A percentile compares a stretch with the other conserved stretches of the same genome.
Conservation (phyloP, 2,888 invertebrate genomes). For the Limenitis camilla region DNA sequence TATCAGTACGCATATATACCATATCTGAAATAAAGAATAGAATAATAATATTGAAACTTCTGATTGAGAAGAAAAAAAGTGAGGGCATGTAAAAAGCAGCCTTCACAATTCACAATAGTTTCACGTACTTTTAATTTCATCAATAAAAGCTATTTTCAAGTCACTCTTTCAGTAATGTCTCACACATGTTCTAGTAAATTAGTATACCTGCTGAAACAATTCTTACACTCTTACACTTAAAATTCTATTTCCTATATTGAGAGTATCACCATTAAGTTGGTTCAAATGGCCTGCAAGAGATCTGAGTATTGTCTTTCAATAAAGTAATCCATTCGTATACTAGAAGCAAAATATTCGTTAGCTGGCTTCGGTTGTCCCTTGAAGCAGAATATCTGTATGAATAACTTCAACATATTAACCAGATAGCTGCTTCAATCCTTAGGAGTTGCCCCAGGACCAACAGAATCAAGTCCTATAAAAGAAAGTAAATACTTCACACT, state of each 20-base stretch:
- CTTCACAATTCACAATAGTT: no score
- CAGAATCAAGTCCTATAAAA: constrained; percentile 52
- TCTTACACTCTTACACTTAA: constrained; percentile 41
- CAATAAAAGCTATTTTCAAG: no score
- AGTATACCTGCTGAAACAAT: neutral
- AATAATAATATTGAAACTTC: no score
- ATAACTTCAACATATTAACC: constrained; percentile 55
- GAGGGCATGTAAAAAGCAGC: no score
- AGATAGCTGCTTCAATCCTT: constrained; percentile 39
- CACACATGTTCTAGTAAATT: no score
- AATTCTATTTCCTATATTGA: constrained; percentile 45
- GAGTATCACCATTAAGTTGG: constrained; percentile 34
- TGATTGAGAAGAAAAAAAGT: no score
- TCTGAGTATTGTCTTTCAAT: constrained; percentile 40
- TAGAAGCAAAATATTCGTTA: constrained; percentile 25
- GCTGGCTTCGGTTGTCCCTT: constrained; percentile 49
- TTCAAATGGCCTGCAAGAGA: constrained; percentile 36
- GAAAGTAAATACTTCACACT: neutral
- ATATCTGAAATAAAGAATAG: no score
- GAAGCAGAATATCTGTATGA: constrained; percentile 51
- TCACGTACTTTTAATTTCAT: no score
- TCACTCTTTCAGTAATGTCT: no score
- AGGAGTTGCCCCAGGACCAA: constrained; percentile 51
- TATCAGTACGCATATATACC: no score
- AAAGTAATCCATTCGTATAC: constrained; percentile 42